Conservation (phyloP, 2,113 vertebrate species). For the Alosa alosa region DNA sequence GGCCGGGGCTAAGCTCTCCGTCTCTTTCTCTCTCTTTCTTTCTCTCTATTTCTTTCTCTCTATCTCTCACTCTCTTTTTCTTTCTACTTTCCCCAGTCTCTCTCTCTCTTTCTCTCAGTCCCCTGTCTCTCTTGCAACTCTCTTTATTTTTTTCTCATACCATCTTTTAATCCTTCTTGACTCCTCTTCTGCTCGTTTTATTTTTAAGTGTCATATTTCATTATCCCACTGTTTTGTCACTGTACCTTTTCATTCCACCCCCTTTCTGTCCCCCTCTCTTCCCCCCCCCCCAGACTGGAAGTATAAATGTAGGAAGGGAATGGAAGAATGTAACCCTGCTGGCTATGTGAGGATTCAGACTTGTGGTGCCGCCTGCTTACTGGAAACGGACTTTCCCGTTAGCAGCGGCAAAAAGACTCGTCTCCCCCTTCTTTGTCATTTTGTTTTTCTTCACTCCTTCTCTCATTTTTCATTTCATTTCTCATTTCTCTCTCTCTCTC, state of each 20-base stretch:
- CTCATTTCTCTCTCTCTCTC: background rate
- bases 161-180: background rate
- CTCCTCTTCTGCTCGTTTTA: constrained; percentile 5
- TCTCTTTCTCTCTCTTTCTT: constrained; percentile 24
- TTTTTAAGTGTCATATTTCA: background rate
- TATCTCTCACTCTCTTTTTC: background rate
- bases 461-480: constrained; percentile 30
- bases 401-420: constrained; percentile 18
- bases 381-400: constrained; percentile 36
- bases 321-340: constrained; percentile 52
- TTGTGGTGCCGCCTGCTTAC: constrained; percentile 35
- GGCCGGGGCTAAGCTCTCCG: constrained; percentile 39
- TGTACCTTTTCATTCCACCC: constrained; percentile 11
- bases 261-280: background rate
- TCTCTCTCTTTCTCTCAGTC: constrained; percentile 16
- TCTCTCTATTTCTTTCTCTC: background rate
- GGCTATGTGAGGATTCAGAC: constrained; percentile 9
- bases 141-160: constrained; percentile 5
- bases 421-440: background rate
- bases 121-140: background rate
- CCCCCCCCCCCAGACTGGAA: constrained; percentile 7
- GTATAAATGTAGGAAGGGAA: constrained; percentile 34
- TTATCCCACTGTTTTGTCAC: constrained; percentile 26
- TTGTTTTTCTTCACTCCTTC: background rate
- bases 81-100: background rate